Evolutionary conservation across 1,140 invertebrate species (phyloP).

Genomic region (Aphidius gifuensis): DNA sequence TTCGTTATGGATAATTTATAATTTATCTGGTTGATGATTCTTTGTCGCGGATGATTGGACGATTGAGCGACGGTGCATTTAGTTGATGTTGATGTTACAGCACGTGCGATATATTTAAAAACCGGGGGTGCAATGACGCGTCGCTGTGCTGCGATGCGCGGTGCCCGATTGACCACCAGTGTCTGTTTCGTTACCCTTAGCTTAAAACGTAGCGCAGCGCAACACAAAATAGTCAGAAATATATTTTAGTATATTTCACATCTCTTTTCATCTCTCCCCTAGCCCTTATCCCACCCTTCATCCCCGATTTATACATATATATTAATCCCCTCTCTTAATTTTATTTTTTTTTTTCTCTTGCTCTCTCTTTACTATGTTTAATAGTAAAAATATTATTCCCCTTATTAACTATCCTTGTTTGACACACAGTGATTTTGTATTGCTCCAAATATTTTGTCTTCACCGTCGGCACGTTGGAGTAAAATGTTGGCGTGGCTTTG

Average conservation of each 20-base stretch:
- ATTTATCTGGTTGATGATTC: neutral
- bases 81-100: constrained; percentile 33
- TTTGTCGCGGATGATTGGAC: neutral
- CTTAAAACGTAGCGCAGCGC: constrained; percentile 36
- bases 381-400: no score
- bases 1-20: no score
- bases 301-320: no score
- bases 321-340: neutral
- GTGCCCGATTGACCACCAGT: constrained; percentile 55
- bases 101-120: constrained; percentile 45
- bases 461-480: constrained; percentile 9
- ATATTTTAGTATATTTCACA: constrained; percentile 1
- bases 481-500: constrained; percentile 10
- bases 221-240: constrained; percentile 30
- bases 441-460: no score
- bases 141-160: constrained; percentile 51
- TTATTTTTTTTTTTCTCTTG: no score
- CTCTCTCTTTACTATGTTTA: no score
- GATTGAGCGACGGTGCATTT: constrained; percentile 23
- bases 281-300: constrained; percentile 15
- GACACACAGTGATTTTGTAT: no score
- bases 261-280: constrained; percentile 15
- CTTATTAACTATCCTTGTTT: no score
- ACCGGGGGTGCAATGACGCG: constrained; percentile 49
- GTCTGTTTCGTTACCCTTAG: constrained; percentile 48